Base-by-base conservation (phyloP, 2,888 invertebrate genomes). In the Hylaea fasciaria region DNA sequence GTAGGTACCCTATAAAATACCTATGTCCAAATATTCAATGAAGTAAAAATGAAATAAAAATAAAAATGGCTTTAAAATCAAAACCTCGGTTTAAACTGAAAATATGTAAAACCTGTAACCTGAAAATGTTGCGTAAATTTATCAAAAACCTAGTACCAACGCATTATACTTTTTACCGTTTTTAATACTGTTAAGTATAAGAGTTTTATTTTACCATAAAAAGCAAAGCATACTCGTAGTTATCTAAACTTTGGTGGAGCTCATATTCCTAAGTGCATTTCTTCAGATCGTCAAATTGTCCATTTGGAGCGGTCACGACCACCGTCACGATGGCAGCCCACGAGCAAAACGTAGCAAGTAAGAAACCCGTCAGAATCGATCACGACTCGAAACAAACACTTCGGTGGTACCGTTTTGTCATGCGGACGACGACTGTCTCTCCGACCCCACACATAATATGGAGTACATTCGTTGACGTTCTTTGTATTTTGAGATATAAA, bases 341-440 rank as follows among this genome's bases (percentile, higher is more conserved):
- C 70, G 54, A 64, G 56, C 50, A 29, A 43, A 64, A 62, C 49
- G 66, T 64, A 61, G 65, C 61, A 68, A 66, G 67, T 69, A 73
- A 76, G 74, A 75, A 77, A 75, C 60, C 49, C 65, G 70, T 72
- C 69, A 69, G 69, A 62, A 68, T 69, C 65, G 73, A 80, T 80
- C 77, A 79, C 78, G 80, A 77, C 65, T 74, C 59, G 72, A 71
- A 68, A 73, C 69, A 71, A 76, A 78, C 77, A 72, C 70, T 65
- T 57, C 53, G 50, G 58, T 54, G 74, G 78, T 83, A 80, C 81
- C 77, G 82, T 82, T 83, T 77, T 80, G 77, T 81, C 71, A 81
- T 76, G 72, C 70, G 64, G 73, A 65, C 66, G 71, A 54, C 73
- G 67, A 70, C 74, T 72, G 70, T 67, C 63, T 51, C 65, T 50